phyloP scores from a whole-genome alignment of 92 coral and sea anemone species.

The Scolanthus callimorphus region DNA sequence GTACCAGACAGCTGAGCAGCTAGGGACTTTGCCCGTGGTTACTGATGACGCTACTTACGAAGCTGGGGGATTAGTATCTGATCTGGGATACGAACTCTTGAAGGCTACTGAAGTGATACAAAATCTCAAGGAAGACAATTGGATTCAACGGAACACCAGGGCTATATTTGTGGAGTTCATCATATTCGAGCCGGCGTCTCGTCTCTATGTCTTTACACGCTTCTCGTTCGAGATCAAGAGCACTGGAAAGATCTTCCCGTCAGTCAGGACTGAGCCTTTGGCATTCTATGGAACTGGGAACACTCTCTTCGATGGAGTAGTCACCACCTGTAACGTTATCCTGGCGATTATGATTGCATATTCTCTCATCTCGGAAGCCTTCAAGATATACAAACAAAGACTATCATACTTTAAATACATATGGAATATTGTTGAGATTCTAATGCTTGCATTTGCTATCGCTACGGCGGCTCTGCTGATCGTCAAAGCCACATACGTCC shows the following conservation, averaged over 20 bases:
- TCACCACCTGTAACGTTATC: constrained; percentile 39
- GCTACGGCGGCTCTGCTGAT: constrained; percentile 46
- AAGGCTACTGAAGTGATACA: constrained; percentile 57
- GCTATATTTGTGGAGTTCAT: constrained; percentile 47
- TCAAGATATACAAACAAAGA: constrained; percentile 24
- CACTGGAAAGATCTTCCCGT: constrained; percentile 56
- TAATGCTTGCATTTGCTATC: constrained; percentile 51
- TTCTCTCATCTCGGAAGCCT: constrained; percentile 19
- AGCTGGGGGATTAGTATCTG: constrained; percentile 67
- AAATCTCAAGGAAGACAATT: constrained; percentile 48
- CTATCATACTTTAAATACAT: constrained; percentile 57
- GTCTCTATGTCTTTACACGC: constrained; percentile 61
- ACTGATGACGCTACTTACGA: constrained; percentile 29
- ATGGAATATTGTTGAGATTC: constrained; percentile 67
- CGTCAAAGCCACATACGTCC: constrained; percentile 50
- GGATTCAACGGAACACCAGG: constrained; percentile 64
- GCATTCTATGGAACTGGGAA: constrained; percentile 56
- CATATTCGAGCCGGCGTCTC: constrained; percentile 55
- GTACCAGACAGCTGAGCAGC: constrained; percentile 44
- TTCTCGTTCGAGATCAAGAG: constrained; percentile 59
- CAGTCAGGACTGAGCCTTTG: constrained; percentile 49
- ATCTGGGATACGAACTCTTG: constrained; percentile 57
- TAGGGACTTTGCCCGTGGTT: constrained; percentile 59
- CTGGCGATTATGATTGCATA: constrained; percentile 32
- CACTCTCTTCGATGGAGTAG: constrained; percentile 17